Evolutionary conservation across 2,797 vertebrate species (phyloP).

Genomic region (Hippopotamyrus pictus): DNA sequence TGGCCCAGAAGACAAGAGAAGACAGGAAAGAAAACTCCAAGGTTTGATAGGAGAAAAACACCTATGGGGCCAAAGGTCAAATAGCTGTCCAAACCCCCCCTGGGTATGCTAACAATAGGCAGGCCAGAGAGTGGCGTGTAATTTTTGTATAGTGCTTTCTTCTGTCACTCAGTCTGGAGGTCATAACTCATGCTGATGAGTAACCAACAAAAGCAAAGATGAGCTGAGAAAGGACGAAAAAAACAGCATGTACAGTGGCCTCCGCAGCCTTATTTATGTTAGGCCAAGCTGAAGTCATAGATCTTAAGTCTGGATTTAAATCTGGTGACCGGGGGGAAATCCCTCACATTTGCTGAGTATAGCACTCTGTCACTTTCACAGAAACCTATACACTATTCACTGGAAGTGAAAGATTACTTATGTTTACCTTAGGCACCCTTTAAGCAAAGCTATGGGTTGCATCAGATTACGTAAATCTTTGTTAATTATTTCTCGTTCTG

Average conservation of each 20-base stretch:
- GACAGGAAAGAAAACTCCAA: background rate
- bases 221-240: background rate
- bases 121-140: background rate
- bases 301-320: background rate
- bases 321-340: background rate
- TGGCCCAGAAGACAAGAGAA: background rate
- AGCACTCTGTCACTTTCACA: background rate
- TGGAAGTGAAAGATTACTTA: background rate
- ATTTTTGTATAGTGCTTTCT: background rate
- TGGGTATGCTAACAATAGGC: background rate
- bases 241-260: background rate
- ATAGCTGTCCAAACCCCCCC: background rate
- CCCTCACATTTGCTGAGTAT: background rate
- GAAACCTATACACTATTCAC: background rate
- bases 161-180: background rate
- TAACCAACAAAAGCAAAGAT: background rate
- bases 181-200: background rate
- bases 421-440: background rate
- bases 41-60: background rate
- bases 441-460: background rate
- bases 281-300: background rate
- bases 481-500: background rate
- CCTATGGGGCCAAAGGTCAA: background rate
- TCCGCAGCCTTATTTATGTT: background rate
- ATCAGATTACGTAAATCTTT: background rate